Conservation (phyloP, 1,140 invertebrate genomes). For the Hylaeus volcanicus region DNA sequence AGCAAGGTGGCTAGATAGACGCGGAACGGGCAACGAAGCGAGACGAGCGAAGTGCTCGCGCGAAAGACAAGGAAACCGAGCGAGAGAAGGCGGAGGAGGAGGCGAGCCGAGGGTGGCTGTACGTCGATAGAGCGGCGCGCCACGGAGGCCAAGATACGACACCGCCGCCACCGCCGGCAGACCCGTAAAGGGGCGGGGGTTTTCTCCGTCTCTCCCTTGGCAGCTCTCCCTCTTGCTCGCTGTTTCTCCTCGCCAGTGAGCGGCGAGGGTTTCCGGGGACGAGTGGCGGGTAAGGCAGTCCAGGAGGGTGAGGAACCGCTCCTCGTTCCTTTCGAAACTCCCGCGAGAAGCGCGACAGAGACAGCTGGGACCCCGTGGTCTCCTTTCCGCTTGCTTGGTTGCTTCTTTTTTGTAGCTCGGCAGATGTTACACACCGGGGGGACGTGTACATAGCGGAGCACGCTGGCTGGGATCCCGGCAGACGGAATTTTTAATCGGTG, state of each 20-base stretch:
- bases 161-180: slow-evolving; percentile 79
- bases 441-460: slow-evolving; percentile 35
- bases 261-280: slow-evolving; percentile 30
- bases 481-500: slow-evolving; percentile 77
- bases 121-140: slow-evolving; percentile 81
- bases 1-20: slow-evolving; percentile 55
- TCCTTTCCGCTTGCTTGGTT: slow-evolving; percentile 45
- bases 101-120: slow-evolving; percentile 74
- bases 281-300: slow-evolving; percentile 41
- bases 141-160: slow-evolving; percentile 81
- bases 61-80: slow-evolving; percentile 53
- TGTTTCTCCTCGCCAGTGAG: neutral
- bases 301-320: slow-evolving; percentile 25
- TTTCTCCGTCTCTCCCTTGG: slow-evolving; percentile 39
- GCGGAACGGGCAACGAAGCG: slow-evolving; percentile 28
- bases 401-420: slow-evolving; percentile 65
- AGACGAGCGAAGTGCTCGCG: slow-evolving; percentile 40
- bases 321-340: slow-evolving; percentile 66
- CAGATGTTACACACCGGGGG: slow-evolving; percentile 73
- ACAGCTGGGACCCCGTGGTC: slow-evolving; percentile 15
- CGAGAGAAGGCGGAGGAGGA: slow-evolving; percentile 55
- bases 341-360: slow-evolving; percentile 65
- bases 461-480: slow-evolving; percentile 51
- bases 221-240: neutral
- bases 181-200: slow-evolving; percentile 79